A percentile compares a stretch with the other conserved stretches of the same genome.
Conservation (phyloP, 2,797 vertebrate genomes). For the Notolepis coatsorum region DNA sequence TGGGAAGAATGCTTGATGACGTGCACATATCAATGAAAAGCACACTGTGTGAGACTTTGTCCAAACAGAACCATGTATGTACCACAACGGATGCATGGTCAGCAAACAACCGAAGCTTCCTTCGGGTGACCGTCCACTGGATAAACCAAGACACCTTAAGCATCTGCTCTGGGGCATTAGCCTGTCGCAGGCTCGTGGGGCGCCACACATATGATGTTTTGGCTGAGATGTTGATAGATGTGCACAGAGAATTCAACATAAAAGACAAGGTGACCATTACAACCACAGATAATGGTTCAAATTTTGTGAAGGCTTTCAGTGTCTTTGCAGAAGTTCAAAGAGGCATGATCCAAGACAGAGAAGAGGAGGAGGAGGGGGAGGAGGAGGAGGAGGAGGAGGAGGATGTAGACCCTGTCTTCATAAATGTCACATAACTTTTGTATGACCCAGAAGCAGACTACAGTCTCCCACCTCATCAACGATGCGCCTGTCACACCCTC, state of each 20-base stretch:
- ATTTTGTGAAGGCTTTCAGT: conserved; percentile 26
- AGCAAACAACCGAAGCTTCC: conserved; percentile 25
- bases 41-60: conserved; percentile 1
- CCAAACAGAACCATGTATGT: conserved; percentile 17
- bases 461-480: conserved; percentile 26
- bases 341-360: conserved; percentile 12
- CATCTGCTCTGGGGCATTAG: conserved; percentile 23
- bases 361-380: conserved; percentile 12
- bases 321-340: conserved; percentile 31
- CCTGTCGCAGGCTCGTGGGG: conserved; percentile 20
- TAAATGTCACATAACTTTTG: conserved; percentile 22
- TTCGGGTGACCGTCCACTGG: conserved; percentile 23
- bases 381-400: conserved; percentile 26
- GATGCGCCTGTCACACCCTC: conserved; percentile 26
- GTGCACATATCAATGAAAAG: conserved; percentile 11
- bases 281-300: conserved; percentile 29
- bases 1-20: conserved; percentile 18
- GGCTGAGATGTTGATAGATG: conserved; percentile 23
- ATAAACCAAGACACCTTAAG: conserved; percentile 17
- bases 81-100: conserved; percentile 29
- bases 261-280: conserved; percentile 22
- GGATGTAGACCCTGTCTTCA: conserved; percentile 7
- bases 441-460: conserved; percentile 21
- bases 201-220: conserved; percentile 30
- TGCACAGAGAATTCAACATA: conserved; percentile 28